Conservation (phyloP, 2,888 invertebrate species). For the Pyrochroa serraticornis region DNA sequence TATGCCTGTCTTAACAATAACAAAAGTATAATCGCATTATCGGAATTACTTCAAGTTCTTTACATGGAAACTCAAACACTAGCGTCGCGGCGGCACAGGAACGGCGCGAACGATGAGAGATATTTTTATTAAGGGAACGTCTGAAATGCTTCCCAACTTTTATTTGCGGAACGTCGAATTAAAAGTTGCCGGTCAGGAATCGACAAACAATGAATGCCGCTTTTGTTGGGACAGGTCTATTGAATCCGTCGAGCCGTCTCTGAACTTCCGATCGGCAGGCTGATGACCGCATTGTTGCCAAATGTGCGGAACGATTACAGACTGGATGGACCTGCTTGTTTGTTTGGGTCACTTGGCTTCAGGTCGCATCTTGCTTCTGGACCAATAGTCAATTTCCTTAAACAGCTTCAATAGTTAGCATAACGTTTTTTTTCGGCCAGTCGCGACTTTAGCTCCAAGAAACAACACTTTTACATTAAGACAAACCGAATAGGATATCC, state of each 20-base stretch:
- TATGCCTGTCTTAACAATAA: constrained; percentile 40
- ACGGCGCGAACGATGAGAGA: constrained; percentile 7
- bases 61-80: constrained; percentile 24
- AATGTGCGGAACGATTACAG: constrained; percentile 36
- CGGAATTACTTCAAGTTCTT: constrained; percentile 32
- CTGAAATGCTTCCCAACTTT: constrained; percentile 31
- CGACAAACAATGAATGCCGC: constrained; percentile 33
- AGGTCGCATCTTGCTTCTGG: neutral
- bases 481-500: too few species aligned
- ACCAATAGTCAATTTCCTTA: constrained; percentile 3
- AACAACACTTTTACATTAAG: too few species aligned
- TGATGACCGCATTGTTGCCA: constrained; percentile 42
- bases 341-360: constrained; percentile 22
- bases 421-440: too few species aligned
- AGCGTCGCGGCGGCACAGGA: constrained; percentile 3
- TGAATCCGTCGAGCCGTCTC: constrained; percentile 29
- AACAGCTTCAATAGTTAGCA: neutral
- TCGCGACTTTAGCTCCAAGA: too few species aligned
- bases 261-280: constrained; percentile 31
- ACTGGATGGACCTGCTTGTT: constrained; percentile 28
- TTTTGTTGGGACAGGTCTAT: constrained; percentile 33
- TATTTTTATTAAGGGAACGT: constrained; percentile 30
- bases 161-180: constrained; percentile 31
- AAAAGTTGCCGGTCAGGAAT: constrained; percentile 31
- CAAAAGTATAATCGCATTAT: constrained; percentile 42